Evolutionary conservation across 2,113 vertebrate species (phyloP), one percentile per base, ranked within the genome.

Genomic region (Acrocephalus kingi): DNA sequence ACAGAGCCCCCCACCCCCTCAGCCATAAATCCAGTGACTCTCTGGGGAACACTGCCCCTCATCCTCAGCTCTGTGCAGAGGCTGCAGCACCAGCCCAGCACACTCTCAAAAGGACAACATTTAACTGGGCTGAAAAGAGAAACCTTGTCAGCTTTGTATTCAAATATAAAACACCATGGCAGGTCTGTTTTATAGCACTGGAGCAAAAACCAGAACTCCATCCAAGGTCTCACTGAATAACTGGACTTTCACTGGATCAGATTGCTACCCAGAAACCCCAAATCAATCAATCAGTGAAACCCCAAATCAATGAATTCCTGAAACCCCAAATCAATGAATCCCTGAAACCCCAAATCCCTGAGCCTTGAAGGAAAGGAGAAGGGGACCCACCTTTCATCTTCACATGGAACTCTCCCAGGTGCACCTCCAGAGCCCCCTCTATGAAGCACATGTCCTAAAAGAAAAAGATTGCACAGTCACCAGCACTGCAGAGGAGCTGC

Each of bases 391-490:
- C 99, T 98, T 99, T 99, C 99, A 99, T 99, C 97, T 98, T 99
- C 94, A 99, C 94, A 13, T 99, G 98, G 27, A 99, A 99, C 95
- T 99, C 98, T 59, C 99, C 99, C 84, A 99, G 89, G 88, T 99
- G 98, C 49, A 99, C 98, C 87, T 99, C 99, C 86, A 99, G 72
- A 1, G 99, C 98, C 46, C 98, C 99, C 92, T 99, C 99, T 89
- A 99, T 99, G 16, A 98, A 93, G 71, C 98, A 99, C 99, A 99
- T 99, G 96, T 99, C 99, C 99, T 99, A 89, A 93, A 97, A 91
- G 82, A 20, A 69, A 85, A 15, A 45, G 15, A 45, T 24, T 37
- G 7, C 27, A 66, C 21, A 80, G 25, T 86, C 51, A 81, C 25
- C 69, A n/a, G n/a, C 63, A 35, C 48, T 33, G 82, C 85, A 58